phyloP scores from a whole-genome alignment of 2,113 vertebrate species.

The Gymnorhina tibicen region DNA sequence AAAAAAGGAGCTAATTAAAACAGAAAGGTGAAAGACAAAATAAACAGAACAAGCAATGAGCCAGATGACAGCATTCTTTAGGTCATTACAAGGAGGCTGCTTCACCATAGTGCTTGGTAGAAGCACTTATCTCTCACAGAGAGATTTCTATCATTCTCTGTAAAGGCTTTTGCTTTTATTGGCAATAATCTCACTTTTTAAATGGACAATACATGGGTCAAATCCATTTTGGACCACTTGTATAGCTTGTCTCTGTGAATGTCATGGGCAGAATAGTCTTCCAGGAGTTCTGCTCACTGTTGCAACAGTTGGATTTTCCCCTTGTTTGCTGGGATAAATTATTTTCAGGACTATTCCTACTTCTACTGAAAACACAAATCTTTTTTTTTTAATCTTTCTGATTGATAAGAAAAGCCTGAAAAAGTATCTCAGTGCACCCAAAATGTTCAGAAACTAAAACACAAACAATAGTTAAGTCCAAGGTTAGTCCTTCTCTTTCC shows the following conservation, averaged over 20 bases:
- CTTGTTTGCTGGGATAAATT: background rate
- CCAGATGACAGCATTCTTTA: background rate
- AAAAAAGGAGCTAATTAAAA: conserved; percentile 41
- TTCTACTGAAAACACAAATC: background rate
- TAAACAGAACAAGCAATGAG: conserved; percentile 5
- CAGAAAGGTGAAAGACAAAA: conserved; percentile 12
- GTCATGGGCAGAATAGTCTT: background rate
- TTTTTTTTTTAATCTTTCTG: background rate
- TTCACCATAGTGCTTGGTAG: background rate
- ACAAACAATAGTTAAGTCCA: background rate
- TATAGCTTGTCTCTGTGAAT: background rate
- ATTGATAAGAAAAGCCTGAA: background rate
- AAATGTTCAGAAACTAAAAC: background rate
- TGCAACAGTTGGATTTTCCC: background rate
- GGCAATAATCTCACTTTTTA: background rate
- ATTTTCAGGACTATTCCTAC: background rate
- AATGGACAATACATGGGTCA: background rate
- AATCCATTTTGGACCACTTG: background rate
- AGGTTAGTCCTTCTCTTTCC: background rate
- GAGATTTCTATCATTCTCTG: background rate
- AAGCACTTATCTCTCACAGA: background rate
- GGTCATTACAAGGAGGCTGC: background rate
- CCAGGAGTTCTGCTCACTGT: background rate
- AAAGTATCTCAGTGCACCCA: background rate
- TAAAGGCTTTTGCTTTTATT: background rate